Conservation (phyloP, 2,113 vertebrate genomes). For the Macquaria ambigua region DNA sequence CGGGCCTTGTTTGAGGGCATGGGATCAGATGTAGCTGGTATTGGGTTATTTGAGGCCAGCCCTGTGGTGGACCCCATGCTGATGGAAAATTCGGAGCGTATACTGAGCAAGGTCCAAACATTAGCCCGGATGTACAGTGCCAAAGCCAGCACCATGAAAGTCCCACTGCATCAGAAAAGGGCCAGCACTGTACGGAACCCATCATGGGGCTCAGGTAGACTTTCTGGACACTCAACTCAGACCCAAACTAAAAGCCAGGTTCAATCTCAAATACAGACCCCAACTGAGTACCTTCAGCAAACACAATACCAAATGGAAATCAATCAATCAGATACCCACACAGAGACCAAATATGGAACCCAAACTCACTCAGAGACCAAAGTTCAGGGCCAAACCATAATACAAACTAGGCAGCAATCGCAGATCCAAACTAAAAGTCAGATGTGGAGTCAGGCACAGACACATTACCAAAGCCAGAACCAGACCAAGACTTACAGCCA, state of each 20-base stretch:
- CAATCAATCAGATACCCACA: background rate
- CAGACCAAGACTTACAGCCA: constrained; percentile 9
- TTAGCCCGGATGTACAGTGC: constrained; percentile 90
- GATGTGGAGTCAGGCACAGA: background rate
- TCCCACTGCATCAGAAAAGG: constrained; percentile 81
- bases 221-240: background rate
- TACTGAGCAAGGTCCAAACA: constrained; percentile 91
- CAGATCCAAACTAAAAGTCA: constrained; percentile 25
- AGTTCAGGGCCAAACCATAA: background rate
- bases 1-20: constrained; percentile 66
- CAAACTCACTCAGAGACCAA: constrained; percentile 11
- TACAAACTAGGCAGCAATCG: background rate
- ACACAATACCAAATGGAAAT: background rate
- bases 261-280: background rate
- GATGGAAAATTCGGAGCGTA: constrained; percentile 86
- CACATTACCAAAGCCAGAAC: constrained; percentile 26
- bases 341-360: background rate
- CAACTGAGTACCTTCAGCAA: background rate
- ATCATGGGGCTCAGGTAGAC: constrained; percentile 10
- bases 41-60: constrained; percentile 79
- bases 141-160: constrained; percentile 86
- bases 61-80: constrained; percentile 76
- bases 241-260: constrained; percentile 9
- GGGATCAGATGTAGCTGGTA: constrained; percentile 68
- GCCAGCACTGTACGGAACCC: constrained; percentile 32